Evolutionary conservation across 2,113 vertebrate species (phyloP), one percentile per base, ranked within the genome.

Genomic region (Etheostoma spectabile): DNA sequence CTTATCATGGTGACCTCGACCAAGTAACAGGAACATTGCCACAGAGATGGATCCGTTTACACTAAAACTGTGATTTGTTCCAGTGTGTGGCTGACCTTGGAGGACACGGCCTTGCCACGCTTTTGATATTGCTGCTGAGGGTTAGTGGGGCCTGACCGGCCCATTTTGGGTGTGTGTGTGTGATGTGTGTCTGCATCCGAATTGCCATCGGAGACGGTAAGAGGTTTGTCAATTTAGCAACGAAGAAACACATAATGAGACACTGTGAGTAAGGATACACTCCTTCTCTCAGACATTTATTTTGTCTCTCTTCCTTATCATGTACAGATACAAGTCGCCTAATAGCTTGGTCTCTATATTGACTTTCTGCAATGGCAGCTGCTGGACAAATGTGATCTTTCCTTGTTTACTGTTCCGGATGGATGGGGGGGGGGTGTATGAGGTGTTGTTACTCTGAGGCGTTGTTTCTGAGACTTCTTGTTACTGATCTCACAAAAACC

Each of bases 11-110:
- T 80, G 83, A 85, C 87, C 84, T 87, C 64, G 27, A 77, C 77
- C 64, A 67, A 70, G 53, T 53, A 24, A 8, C 56, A 35, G 52
- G 56, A 51, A 27, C 64, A 55, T 69, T 49, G 42, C 56, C 74
- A 24, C 55, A n/a, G 83, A 83, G 88, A 92, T 67, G 81, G 82
- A 92, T 88, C 42, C 90, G 86, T 89, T 91, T 87, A 81, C 84
- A 69, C 12, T 35, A 46, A 63, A 84, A 71, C 53, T 62, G 27
- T 51, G 66, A 86, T 89, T 86, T 86, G 62, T 89, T 88, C 63
- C 56, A 51, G 73, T 52, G 18, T 78, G 69, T 74, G 74, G 45
- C 59, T 77, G 60, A 56, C 70, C 86, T 86, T 78, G 80, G 63
- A 73, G 61, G 74, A 80, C 64, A 7, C 53, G 8, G 62, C 61